phyloP scores from a whole-genome alignment of 2,888 invertebrate genomes.

The Eupeodes latifasciatus region DNA sequence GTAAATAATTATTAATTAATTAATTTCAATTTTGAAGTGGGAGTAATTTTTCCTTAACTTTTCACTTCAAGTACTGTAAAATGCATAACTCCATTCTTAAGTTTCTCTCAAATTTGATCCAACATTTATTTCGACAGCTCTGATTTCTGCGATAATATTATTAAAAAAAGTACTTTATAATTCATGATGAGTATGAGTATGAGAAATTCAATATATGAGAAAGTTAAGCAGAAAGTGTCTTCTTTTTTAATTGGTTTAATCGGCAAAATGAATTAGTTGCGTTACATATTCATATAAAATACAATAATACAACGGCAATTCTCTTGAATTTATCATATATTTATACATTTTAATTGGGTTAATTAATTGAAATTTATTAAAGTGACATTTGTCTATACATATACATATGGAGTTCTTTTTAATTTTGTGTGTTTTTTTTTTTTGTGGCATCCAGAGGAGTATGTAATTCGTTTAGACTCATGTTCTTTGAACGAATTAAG shows the following conservation, averaged over 20 bases:
- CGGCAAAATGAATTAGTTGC: slow-evolving; percentile 75
- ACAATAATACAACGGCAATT: slow-evolving; percentile 50
- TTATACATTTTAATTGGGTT: slow-evolving; percentile 74
- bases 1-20: no score
- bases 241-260: slow-evolving; percentile 76
- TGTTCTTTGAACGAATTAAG: slow-evolving; percentile 9
- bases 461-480: slow-evolving; percentile 29
- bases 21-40: no score
- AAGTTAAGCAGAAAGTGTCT: slow-evolving; percentile 75
- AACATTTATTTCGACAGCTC: background rate
- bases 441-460: background rate
- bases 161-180: background rate
- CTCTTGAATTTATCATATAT: slow-evolving; percentile 65
- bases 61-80: no score
- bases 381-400: slow-evolving; percentile 48
- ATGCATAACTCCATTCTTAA: no score
- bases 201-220: slow-evolving; percentile 53
- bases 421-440: slow-evolving; percentile 52
- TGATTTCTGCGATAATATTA: background rate
- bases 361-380: slow-evolving; percentile 75
- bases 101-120: no score
- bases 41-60: no score
- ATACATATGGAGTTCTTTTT: background rate
- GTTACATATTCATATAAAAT: slow-evolving; percentile 70
- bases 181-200: background rate